Evolutionary conservation across 2,797 vertebrate genomes (phyloP).

Genomic region (Chiloscyllium punctatum): DNA sequence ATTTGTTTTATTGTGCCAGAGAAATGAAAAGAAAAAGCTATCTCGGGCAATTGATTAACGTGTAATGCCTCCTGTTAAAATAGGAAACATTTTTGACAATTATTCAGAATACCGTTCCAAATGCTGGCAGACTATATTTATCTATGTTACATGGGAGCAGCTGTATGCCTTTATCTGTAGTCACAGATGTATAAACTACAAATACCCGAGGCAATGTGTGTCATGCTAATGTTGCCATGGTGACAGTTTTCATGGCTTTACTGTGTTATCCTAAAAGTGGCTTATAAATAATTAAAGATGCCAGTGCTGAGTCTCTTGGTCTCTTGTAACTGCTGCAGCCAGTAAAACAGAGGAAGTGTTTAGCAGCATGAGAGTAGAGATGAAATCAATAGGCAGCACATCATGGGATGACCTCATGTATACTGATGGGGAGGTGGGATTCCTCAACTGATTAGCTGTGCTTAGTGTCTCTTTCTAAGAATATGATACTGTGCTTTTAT

Average conservation of each 20-base stretch:
- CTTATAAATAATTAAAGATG: constrained; percentile 73
- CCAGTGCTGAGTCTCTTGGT: constrained; percentile 57
- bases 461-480: neutral
- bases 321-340: constrained; percentile 58
- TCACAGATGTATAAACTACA: constrained; percentile 65
- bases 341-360: constrained; percentile 50
- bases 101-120: constrained; percentile 25
- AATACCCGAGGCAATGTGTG: constrained; percentile 70
- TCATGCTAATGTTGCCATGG: constrained; percentile 76
- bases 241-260: constrained; percentile 74
- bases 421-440: neutral
- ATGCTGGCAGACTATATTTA: neutral
- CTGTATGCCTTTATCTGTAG: constrained; percentile 59
- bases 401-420: neutral
- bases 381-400: neutral
- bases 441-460: neutral
- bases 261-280: constrained; percentile 68
- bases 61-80: neutral
- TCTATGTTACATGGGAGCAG: constrained; percentile 40
- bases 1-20: constrained; percentile 2
- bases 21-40: neutral
- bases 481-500: neutral
- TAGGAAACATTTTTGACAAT: neutral
- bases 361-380: neutral
- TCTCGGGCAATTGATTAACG: neutral